A percentile compares a stretch with the other conserved stretches of the same genome.
phyloP scores from a whole-genome alignment of 2,888 invertebrate species.

The Ptilodon capucinus region DNA sequence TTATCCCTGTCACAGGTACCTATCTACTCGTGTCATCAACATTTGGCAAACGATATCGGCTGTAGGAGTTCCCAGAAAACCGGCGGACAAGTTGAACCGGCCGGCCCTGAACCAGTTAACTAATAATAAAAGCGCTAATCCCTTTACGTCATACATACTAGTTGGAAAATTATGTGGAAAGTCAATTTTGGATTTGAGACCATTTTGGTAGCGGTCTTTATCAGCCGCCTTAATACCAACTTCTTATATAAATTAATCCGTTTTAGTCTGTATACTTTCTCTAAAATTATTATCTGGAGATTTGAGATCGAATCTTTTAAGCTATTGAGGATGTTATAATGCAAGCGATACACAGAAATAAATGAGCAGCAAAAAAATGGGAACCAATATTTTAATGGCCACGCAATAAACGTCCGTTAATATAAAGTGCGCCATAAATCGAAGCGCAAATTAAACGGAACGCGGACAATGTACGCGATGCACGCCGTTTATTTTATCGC shows the following conservation, averaged over 20 bases:
- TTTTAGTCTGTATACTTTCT: no score
- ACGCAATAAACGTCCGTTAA: slow-evolving; percentile 40
- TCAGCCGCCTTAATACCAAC: no score
- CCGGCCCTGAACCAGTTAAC: slow-evolving; percentile 74
- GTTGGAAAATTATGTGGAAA: slow-evolving; percentile 10
- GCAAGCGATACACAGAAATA: neutral
- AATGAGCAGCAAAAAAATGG: slow-evolving; percentile 12
- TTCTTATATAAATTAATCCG: no score
- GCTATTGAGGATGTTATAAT: no score
- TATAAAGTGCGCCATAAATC: slow-evolving; percentile 46
- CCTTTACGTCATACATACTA: slow-evolving; percentile 47
- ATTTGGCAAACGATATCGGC: slow-evolving; percentile 27
- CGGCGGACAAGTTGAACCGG: slow-evolving; percentile 43
- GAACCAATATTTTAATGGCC: slow-evolving; percentile 28
- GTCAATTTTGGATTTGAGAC: neutral
- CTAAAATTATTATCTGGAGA: no score
- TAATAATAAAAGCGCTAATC: slow-evolving; percentile 47
- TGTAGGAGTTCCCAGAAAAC: slow-evolving; percentile 53
- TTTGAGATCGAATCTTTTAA: no score
- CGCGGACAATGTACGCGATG: slow-evolving; percentile 32
- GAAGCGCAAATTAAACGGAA: slow-evolving; percentile 43
- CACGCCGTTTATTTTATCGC: slow-evolving; percentile 28
- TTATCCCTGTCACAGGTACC: slow-evolving; percentile 12
- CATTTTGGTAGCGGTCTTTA: neutral
- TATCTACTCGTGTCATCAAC: slow-evolving; percentile 30